A percentile compares a stretch with the other conserved stretches of the same genome.
Conservation (phyloP, 2,888 invertebrate genomes). For the Drosophila rubida region DNA sequence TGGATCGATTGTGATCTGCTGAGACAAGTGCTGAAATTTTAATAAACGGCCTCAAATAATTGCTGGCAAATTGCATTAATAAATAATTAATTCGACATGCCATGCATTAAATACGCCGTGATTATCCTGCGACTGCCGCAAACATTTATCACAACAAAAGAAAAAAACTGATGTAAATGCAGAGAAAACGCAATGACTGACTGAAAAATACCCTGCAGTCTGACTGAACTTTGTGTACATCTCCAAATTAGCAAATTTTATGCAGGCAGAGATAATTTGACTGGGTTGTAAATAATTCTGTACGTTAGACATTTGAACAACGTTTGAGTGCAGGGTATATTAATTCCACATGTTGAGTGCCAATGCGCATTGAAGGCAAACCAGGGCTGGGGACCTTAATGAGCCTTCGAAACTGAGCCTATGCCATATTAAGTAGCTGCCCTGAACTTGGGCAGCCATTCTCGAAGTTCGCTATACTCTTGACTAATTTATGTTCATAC, state of each 20-base stretch:
- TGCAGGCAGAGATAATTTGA: too few species aligned
- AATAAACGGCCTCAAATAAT: conserved; percentile 37
- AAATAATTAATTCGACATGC: conserved; percentile 36
- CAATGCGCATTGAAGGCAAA: not conserved
- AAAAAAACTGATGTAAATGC: not conserved
- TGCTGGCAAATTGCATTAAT: conserved; percentile 42
- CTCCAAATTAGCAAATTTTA: too few species aligned
- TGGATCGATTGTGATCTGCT: not conserved
- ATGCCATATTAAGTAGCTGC: not conserved
- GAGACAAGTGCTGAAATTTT: conserved; percentile 7
- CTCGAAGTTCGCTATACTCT: not conserved
- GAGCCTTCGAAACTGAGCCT: not conserved
- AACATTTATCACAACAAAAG: conserved; percentile 13
- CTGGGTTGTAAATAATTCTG: too few species aligned
- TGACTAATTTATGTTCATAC: conserved; percentile 50
- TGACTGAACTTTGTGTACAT: too few species aligned
- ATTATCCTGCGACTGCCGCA: conserved; percentile 6
- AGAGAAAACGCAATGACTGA: not conserved
- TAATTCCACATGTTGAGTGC: conserved; percentile 8
- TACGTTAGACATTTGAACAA: too few species aligned
- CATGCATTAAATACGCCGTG: conserved; percentile 1
- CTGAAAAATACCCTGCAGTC: not conserved
- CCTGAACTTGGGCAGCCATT: not conserved
- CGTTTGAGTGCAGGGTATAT: not conserved
- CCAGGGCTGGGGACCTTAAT: not conserved